These are phyloP conservation scores for Porites australiensis DNA, from an alignment of 64 coral and sea anemone genomes.

Conservation along the genomic window DNA sequence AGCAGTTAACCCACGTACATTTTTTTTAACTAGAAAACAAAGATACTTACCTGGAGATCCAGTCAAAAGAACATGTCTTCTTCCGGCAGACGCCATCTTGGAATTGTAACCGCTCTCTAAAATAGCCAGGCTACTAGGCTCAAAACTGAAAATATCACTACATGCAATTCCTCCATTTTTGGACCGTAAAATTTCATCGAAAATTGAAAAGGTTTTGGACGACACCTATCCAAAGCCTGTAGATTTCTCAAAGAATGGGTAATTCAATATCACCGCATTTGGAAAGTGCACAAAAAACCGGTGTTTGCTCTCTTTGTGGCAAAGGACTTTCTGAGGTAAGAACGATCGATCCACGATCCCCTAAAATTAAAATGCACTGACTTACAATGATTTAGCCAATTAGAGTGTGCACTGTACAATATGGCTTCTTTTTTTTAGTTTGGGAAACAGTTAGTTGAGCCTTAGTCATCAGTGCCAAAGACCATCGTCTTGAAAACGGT, in stretches of 20 bases:
- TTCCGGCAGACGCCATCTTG: constrained; percentile 51
- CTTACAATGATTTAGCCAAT: too few relatives aligned
- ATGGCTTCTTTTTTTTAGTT: too few relatives aligned
- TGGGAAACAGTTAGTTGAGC: too few relatives aligned
- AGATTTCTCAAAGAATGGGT: constrained; percentile 59
- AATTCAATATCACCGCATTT: constrained; percentile 90
- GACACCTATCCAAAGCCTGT: neutral
- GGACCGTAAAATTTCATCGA: neutral
- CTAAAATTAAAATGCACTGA: too few relatives aligned
- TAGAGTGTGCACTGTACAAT: too few relatives aligned
- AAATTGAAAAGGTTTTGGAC: neutral
- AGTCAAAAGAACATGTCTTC: constrained; percentile 45
- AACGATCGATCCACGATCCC: too few relatives aligned
- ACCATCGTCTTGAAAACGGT: too few relatives aligned
- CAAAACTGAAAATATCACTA: neutral
- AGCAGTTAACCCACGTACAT: too few relatives aligned
- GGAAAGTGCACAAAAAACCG: constrained; percentile 92
- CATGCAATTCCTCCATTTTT: too few relatives aligned
- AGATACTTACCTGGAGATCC: constrained; percentile 58
- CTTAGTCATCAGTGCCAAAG: too few relatives aligned
- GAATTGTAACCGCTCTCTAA: neutral
- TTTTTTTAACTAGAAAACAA: too few relatives aligned
- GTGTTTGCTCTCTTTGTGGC: constrained; percentile 84
- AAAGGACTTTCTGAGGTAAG: constrained; percentile 81
- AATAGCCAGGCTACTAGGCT: constrained; percentile 24